phyloP scores from a whole-genome alignment of 2,888 invertebrate species.

The Spilarctia lutea region DNA sequence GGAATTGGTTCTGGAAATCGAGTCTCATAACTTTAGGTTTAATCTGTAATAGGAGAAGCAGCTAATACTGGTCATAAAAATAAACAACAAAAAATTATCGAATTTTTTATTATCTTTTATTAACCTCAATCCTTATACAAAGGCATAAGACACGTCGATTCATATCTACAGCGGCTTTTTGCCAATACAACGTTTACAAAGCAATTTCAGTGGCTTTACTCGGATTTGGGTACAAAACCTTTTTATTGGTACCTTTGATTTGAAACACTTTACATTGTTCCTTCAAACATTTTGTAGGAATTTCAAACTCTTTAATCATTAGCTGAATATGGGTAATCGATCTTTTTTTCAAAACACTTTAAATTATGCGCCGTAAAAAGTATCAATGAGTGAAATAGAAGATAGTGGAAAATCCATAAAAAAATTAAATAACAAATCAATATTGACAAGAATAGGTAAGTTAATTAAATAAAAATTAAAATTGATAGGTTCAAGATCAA shows the following conservation, averaged over 20 bases:
- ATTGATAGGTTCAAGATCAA: no score
- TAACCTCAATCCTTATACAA: slow-evolving; percentile 27
- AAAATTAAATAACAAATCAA: no score
- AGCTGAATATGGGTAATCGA: not conserved
- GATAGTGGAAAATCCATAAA: no score
- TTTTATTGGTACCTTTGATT: slow-evolving; percentile 44
- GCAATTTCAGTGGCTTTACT: slow-evolving; percentile 43
- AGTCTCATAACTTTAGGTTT: not conserved
- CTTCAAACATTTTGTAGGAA: slow-evolving; percentile 12
- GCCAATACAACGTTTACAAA: slow-evolving; percentile 39
- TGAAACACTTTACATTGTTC: slow-evolving; percentile 26
- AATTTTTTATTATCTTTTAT: slow-evolving; percentile 39
- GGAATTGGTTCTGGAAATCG: no score
- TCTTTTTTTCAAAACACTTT: no score
- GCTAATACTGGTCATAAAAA: not conserved
- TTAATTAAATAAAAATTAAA: no score
- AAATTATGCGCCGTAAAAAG: no score
- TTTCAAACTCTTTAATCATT: not conserved
- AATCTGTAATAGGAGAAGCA: not conserved
- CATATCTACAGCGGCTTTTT: slow-evolving; percentile 37
- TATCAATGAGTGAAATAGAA: no score
- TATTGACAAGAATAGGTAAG: no score
- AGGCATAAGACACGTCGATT: slow-evolving; percentile 35
- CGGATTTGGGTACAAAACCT: slow-evolving; percentile 45
- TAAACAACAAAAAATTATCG: slow-evolving; percentile 30